Conservation (phyloP, 2,113 vertebrate species). For the Nymphicus hollandicus region DNA sequence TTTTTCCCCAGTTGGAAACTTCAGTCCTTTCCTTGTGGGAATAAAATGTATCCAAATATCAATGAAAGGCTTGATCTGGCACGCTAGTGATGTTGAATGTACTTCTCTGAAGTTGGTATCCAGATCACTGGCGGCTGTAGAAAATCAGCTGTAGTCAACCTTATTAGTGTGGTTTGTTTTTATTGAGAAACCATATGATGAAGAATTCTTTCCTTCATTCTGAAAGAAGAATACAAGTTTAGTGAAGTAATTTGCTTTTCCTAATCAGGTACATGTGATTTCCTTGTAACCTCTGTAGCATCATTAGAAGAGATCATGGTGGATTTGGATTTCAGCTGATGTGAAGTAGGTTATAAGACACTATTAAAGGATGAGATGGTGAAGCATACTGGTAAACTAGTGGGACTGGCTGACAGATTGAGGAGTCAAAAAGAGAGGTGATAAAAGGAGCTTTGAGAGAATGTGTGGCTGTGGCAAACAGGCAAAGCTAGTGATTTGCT, state of each 20-base stretch:
- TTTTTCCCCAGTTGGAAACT: not conserved
- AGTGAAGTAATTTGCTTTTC: not conserved
- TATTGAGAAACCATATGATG: not conserved
- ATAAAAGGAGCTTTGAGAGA: not conserved
- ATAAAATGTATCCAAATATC: not conserved
- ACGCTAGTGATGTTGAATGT: not conserved
- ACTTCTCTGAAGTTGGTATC: not conserved
- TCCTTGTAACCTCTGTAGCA: not conserved
- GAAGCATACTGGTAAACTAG: not conserved
- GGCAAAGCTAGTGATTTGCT: not conserved
- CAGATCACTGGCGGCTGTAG: not conserved
- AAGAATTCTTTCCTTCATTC: not conserved
- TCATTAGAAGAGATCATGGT: not conserved
- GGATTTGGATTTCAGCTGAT: not conserved
- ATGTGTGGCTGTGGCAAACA: accelerated
- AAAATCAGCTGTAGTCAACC: not conserved
- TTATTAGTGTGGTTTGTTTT: not conserved
- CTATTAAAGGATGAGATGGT: not conserved
- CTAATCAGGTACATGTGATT: not conserved
- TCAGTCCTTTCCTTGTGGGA: not conserved
- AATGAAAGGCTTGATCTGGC: not conserved
- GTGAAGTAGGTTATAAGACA: not conserved
- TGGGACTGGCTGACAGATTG: not conserved
- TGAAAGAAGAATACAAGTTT: not conserved
- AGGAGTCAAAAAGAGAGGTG: not conserved